Conservation (phyloP, 2,797 vertebrate genomes). For the Chlorospingus flavigularis region DNA sequence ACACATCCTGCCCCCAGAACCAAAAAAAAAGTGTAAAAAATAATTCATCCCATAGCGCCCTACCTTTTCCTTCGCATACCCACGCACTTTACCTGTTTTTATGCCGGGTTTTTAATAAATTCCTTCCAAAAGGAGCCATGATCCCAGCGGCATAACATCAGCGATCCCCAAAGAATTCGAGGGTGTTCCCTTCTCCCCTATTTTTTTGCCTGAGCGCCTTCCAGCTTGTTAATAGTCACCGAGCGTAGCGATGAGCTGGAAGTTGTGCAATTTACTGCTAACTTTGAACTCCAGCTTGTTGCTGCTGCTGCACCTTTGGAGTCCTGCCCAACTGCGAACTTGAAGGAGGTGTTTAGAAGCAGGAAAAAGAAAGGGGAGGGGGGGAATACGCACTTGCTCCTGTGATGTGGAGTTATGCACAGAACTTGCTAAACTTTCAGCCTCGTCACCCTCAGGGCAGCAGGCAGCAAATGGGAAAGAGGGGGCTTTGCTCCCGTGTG, state of each 20-base stretch:
- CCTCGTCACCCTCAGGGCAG: conserved; percentile 36
- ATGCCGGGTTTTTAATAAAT: conserved; percentile 89
- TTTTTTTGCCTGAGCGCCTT: conserved; percentile 35
- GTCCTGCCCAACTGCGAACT: conserved; percentile 75
- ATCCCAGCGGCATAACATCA: conserved; percentile 37
- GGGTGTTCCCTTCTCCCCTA: conserved; percentile 40
- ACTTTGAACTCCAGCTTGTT: conserved; percentile 76
- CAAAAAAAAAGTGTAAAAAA: background rate
- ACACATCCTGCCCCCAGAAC: background rate
- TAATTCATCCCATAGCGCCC: background rate
- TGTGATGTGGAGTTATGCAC: conserved; percentile 65
- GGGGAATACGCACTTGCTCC: conserved; percentile 6
- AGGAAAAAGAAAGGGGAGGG: conserved; percentile 41
- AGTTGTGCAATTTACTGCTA: conserved; percentile 79
- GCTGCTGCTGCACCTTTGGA: conserved; percentile 77
- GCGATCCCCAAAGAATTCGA: background rate
- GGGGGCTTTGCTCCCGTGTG: conserved; percentile 23
- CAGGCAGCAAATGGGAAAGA: background rate
- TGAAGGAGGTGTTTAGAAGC: conserved; percentile 72
- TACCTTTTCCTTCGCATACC: background rate
- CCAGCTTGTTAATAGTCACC: conserved; percentile 66
- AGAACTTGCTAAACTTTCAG: conserved; percentile 61
- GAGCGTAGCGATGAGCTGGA: conserved; percentile 68
- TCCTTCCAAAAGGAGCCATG: conserved; percentile 94
- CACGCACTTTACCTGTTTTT: conserved; percentile 86